Percentiles rank a stretch among this genome's conserved stretches.
Evolutionary conservation across 30 jellyfish, hydroid and myxozoan genomes (phyloP).

Genomic region (Phacellophora camtschatica): DNA sequence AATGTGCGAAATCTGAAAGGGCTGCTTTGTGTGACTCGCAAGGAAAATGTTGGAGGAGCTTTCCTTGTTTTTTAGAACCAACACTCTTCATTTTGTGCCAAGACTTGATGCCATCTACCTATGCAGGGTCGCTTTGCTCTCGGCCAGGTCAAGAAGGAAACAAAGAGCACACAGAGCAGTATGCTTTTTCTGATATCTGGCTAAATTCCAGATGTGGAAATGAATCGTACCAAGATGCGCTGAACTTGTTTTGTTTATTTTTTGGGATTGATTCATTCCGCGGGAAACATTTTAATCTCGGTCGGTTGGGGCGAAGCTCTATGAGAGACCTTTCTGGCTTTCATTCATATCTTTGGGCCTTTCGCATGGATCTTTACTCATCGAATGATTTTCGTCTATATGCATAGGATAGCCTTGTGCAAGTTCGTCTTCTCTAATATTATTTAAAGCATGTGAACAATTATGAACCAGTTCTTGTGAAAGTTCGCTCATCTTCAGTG

Average conservation of each 20-base stretch:
- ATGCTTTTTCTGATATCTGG: neutral
- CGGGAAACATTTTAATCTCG: neutral
- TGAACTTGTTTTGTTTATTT: neutral
- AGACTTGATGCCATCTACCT: constrained; percentile 21
- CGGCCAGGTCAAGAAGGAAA: constrained; percentile 58
- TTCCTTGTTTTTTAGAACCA: constrained; percentile 18
- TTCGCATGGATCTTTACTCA: constrained; percentile 2
- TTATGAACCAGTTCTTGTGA: neutral
- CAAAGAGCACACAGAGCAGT: constrained; percentile 12
- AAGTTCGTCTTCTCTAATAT: neutral
- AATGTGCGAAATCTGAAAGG: constrained; percentile 35
- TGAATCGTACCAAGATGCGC: neutral
- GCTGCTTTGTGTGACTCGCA: constrained; percentile 56
- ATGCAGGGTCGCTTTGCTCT: constrained; percentile 33
- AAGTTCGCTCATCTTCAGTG: constrained; percentile 3
- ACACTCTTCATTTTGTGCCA: constrained; percentile 50
- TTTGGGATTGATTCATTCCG: neutral
- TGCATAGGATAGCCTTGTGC: neutral
- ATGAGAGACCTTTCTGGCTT: neutral
- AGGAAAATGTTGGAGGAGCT: constrained; percentile 24
- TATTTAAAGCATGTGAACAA: neutral
- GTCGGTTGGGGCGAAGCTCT: constrained; percentile 2
- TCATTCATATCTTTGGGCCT: neutral
- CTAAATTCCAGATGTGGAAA: neutral
- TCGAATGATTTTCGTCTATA: neutral